Evolutionary conservation across 2,797 vertebrate genomes (phyloP).

Genomic region (Spheniscus humboldti): DNA sequence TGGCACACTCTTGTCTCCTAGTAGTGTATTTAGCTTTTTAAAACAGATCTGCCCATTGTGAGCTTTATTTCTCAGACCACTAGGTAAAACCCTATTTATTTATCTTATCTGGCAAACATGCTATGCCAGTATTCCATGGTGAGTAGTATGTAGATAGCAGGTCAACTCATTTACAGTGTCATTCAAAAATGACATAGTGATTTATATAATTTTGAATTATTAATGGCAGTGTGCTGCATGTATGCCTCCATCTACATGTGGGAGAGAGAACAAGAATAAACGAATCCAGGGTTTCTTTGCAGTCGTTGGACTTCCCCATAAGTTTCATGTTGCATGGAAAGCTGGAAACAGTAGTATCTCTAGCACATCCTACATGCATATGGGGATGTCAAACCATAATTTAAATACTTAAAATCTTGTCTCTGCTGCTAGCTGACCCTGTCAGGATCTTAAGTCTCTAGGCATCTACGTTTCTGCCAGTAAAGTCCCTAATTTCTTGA

Average conservation of each 20-base stretch:
- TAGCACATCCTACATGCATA: background rate
- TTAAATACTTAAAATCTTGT: background rate
- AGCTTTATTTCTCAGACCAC: background rate
- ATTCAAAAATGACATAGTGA: background rate
- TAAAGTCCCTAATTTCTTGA: background rate
- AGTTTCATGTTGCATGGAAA: background rate
- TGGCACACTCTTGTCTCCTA: background rate
- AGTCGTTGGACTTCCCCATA: background rate
- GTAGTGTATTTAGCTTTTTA: background rate
- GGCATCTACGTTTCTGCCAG: background rate
- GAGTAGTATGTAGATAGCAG: background rate
- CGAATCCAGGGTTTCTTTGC: background rate
- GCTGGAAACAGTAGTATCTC: background rate
- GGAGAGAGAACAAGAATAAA: background rate
- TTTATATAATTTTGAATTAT: background rate
- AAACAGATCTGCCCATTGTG: background rate
- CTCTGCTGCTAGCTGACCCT: background rate
- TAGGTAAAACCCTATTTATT: background rate
- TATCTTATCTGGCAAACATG: background rate
- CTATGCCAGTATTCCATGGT: background rate
- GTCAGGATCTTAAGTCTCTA: background rate
- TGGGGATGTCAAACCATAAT: background rate
- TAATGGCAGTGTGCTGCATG: background rate
- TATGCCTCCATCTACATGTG: background rate
- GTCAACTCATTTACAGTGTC: background rate